Evolutionary conservation across 2,113 vertebrate species (phyloP).

Genomic region (Actenoides lindsayi): DNA sequence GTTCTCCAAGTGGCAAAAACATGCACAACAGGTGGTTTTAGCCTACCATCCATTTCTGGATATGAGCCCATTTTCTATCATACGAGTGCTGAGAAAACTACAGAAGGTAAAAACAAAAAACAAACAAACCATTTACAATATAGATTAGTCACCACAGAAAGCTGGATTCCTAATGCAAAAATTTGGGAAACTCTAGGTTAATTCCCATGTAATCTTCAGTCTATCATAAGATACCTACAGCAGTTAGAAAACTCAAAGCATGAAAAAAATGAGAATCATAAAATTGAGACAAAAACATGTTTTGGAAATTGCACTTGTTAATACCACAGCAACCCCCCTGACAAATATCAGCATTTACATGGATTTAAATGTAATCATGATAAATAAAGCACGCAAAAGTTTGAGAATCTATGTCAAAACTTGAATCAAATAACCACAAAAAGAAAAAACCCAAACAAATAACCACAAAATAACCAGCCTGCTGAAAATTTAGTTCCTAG

Average conservation of each 20-base stretch:
- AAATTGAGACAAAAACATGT: neutral
- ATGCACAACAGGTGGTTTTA: constrained; percentile 68
- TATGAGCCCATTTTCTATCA: constrained; percentile 95
- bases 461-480: neutral
- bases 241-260: neutral
- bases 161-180: neutral
- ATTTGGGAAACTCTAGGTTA: neutral
- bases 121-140: constrained; percentile 4
- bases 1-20: constrained; percentile 54
- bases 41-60: constrained; percentile 99
- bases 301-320: neutral
- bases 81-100: constrained; percentile 87
- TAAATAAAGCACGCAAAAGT: neutral
- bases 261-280: neutral
- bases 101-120: constrained; percentile 62
- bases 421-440: neutral
- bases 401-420: neutral
- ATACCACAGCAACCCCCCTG: accelerated
- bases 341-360: neutral
- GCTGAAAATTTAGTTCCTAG: neutral
- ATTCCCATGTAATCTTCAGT: neutral
- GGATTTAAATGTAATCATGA: neutral
- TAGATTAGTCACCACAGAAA: neutral
- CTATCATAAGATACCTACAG: neutral
- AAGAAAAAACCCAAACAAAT: neutral